A percentile compares a stretch with the other conserved stretches of the same genome.
Evolutionary conservation across 2,888 invertebrate genomes (phyloP).

Genomic region (Cantharis flavilabris): DNA sequence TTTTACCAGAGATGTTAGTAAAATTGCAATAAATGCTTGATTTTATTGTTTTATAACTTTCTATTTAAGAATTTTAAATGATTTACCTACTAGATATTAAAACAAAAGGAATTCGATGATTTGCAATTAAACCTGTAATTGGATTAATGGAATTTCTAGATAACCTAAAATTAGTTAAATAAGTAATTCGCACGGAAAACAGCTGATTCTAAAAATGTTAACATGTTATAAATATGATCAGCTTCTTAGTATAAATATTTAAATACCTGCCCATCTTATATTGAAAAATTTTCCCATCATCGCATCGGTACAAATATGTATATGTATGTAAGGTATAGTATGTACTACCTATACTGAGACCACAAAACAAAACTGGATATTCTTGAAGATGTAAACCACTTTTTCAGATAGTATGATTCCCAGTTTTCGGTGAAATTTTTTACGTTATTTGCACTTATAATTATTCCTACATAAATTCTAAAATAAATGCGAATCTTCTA

Average conservation of each 20-base stretch:
- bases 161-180: not conserved
- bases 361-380: constrained; percentile 24
- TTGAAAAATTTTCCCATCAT: constrained; percentile 15
- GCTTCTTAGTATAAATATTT: not conserved
- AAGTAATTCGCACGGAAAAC: not conserved
- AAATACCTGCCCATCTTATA: not conserved
- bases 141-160: not conserved
- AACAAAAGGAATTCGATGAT: not conserved
- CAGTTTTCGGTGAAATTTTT: not conserved
- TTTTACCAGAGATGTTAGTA: no score
- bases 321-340: constrained; percentile 4
- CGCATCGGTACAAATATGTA: constrained; percentile 12
- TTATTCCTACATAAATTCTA: not conserved
- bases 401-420: constrained; percentile 14
- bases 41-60: not conserved
- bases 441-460: not conserved
- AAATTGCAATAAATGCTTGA: not conserved
- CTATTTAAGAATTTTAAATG: not conserved
- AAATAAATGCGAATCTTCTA: not conserved
- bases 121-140: not conserved
- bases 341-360: constrained; percentile 3
- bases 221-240: not conserved
- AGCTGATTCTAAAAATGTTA: not conserved
- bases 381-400: constrained; percentile 25
- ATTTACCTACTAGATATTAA: not conserved